Percentiles rank a stretch among this genome's conserved stretches.
Evolutionary conservation across 1,140 invertebrate genomes (phyloP).

Genomic region (Euwallacea fornicatus): DNA sequence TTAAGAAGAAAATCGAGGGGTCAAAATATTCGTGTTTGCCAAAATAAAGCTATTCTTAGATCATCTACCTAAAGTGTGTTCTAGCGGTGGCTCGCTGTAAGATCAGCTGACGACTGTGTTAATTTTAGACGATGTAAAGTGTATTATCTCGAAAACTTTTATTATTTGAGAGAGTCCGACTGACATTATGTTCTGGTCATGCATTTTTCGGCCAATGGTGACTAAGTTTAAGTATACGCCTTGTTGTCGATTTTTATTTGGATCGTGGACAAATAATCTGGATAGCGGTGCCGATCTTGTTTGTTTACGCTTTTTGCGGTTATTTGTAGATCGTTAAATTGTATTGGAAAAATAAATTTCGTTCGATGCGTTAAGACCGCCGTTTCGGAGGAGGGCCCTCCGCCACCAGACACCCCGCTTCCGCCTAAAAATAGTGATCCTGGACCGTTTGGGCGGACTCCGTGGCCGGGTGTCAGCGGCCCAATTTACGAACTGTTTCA

Average conservation of each 20-base stretch:
- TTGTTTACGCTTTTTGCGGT: neutral
- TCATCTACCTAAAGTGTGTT: conserved; percentile 7
- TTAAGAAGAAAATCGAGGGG: neutral
- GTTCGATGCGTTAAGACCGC: neutral
- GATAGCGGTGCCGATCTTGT: neutral
- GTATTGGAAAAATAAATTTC: neutral
- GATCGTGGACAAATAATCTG: too few relatives aligned
- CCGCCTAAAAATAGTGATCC: conserved; percentile 19
- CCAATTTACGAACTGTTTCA: conserved; percentile 33
- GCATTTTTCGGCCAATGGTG: too few relatives aligned
- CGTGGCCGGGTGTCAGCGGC: neutral
- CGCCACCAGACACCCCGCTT: neutral
- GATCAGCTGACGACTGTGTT: conserved; percentile 21
- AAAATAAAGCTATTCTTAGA: conserved; percentile 17
- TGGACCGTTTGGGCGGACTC: conserved; percentile 5
- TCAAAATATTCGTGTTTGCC: conserved; percentile 8
- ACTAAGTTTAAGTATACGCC: too few relatives aligned
- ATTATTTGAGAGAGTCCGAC: too few relatives aligned
- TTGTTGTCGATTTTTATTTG: too few relatives aligned
- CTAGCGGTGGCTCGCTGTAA: neutral
- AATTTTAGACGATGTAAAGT: conserved; percentile 14
- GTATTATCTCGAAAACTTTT: conserved; percentile 5
- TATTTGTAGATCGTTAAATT: neutral
- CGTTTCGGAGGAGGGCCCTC: neutral
- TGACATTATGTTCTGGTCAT: too few relatives aligned